These are phyloP conservation scores for Phrixothrix hirtus DNA, from an alignment of 2,888 invertebrate species.

Conservation along the genomic window DNA sequence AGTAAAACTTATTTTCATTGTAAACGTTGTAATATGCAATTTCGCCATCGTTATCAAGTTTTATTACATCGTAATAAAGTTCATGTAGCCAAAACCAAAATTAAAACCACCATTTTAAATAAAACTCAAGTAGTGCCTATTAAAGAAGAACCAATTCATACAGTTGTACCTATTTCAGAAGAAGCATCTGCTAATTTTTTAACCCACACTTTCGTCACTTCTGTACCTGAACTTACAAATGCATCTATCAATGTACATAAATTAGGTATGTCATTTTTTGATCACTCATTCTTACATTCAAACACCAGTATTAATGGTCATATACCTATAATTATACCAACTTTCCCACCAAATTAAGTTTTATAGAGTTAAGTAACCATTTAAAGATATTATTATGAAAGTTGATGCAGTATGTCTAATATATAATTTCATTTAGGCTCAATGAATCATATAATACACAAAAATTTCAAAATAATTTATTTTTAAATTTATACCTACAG, in stretches of 20 bases:
- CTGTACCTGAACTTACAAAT: conserved; percentile 50
- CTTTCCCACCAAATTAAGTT: conserved; percentile 53
- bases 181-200: conserved; percentile 46
- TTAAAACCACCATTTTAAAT: conserved; percentile 33
- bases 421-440: too few species aligned
- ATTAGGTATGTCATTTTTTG: conserved; percentile 55
- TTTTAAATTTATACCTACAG: too few species aligned
- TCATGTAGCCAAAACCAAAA: conserved; percentile 43
- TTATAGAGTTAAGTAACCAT: too few species aligned
- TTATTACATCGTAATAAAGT: conserved; percentile 57
- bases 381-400: too few species aligned
- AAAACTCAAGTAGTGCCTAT: conserved; percentile 45
- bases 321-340: conserved; percentile 56
- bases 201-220: conserved; percentile 39
- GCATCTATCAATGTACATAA: conserved; percentile 52
- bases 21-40: conserved; percentile 57
- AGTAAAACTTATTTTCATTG: conserved; percentile 53
- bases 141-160: conserved; percentile 44
- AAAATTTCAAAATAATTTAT: too few species aligned
- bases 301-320: conserved; percentile 52
- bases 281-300: conserved; percentile 54
- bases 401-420: too few species aligned
- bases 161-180: conserved; percentile 45
- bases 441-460: too few species aligned
- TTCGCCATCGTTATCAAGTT: conserved; percentile 58